A percentile compares a stretch with the other conserved stretches of the same genome.
phyloP scores from a whole-genome alignment of 2,888 invertebrate species.

The Cheilosia grossa region DNA sequence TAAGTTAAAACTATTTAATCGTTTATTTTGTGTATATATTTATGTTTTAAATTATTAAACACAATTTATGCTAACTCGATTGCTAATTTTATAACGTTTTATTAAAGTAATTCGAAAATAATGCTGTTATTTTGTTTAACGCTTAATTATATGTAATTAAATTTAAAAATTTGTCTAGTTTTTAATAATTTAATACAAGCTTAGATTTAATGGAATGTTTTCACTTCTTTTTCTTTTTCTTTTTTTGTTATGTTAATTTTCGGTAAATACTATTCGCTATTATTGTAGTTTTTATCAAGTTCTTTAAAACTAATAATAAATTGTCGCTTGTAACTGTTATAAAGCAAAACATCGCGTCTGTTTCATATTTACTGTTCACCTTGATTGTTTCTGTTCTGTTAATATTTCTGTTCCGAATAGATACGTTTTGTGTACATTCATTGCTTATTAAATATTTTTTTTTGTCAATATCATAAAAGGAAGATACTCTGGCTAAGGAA shows the following conservation, averaged over 20 bases:
- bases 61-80: slow-evolving; percentile 12
- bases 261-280: slow-evolving; percentile 18
- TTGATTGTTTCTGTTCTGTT: slow-evolving; percentile 1
- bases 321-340: not conserved
- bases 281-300: slow-evolving; percentile 36
- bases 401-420: not conserved
- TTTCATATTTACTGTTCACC: not conserved
- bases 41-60: slow-evolving; percentile 14
- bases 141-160: not conserved
- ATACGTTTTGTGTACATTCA: not conserved
- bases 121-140: slow-evolving; percentile 12
- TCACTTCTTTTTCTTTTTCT: not conserved
- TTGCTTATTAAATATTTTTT: not conserved
- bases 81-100: not conserved
- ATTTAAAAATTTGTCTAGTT: slow-evolving; percentile 4
- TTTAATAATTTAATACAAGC: slow-evolving; percentile 16
- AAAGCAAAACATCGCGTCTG: not conserved
- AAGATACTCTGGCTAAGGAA: not conserved
- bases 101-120: slow-evolving; percentile 35
- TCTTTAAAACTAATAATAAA: slow-evolving; percentile 11
- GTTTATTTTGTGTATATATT: slow-evolving; percentile 9
- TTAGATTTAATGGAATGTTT: slow-evolving; percentile 6
- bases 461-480: not conserved
- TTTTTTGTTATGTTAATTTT: not conserved
- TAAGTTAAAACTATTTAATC: slow-evolving; percentile 14